phyloP scores from a whole-genome alignment of 1,140 invertebrate genomes.

The Bathynomus jamesi region DNA sequence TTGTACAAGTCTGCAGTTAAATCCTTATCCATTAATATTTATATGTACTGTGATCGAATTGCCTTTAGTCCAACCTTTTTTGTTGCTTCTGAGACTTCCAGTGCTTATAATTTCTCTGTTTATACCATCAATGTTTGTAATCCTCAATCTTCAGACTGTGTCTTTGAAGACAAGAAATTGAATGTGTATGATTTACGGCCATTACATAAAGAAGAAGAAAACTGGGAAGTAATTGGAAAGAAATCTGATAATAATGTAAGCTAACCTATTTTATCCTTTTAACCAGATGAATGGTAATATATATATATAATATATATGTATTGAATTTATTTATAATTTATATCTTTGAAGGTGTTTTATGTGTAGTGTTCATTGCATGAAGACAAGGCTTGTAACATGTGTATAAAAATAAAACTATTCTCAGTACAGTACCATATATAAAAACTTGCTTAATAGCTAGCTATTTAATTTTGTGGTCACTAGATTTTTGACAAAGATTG shows the following conservation, averaged over 20 bases:
- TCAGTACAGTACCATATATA: no score
- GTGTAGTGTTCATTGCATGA: no score
- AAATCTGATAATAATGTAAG: slow-evolving; percentile 15
- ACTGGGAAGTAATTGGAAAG: slow-evolving; percentile 12
- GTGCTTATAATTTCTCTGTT: slow-evolving; percentile 3
- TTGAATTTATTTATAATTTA: no score
- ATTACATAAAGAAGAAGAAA: slow-evolving; percentile 9
- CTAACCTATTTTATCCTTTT: no score
- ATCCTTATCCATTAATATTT: not conserved
- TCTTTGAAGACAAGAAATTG: slow-evolving; percentile 11
- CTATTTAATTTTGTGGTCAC: no score
- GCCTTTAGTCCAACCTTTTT: slow-evolving; percentile 5
- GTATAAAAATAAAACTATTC: no score
- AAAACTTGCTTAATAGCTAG: no score
- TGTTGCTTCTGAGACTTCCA: not conserved
- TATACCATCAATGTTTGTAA: slow-evolving; percentile 4
- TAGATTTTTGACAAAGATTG: no score
- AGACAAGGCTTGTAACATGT: no score
- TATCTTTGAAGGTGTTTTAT: no score
- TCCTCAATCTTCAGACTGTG: slow-evolving; percentile 9
- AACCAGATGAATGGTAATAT: no score
- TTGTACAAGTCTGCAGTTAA: not conserved
- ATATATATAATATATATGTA: no score
- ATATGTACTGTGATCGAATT: slow-evolving; percentile 9
- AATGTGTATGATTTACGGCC: slow-evolving; percentile 12